These are phyloP conservation scores for Enteromius thamalakanensis DNA, from an alignment of 2,797 vertebrate species.

Conservation along the genomic window DNA sequence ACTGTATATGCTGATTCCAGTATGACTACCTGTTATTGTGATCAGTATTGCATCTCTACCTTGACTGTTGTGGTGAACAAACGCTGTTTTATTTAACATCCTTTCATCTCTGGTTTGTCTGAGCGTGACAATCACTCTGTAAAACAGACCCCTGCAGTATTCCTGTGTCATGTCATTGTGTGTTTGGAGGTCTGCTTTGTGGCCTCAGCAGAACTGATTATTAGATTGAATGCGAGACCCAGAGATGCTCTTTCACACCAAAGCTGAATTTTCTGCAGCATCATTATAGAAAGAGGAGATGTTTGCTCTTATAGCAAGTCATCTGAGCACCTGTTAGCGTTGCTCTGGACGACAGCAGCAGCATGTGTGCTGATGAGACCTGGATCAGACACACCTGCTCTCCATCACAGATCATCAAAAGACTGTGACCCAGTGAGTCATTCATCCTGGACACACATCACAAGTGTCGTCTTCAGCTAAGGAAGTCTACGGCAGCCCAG, in stretches of 20 bases:
- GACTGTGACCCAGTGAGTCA: not conserved
- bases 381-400: constrained; percentile 10
- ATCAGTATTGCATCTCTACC: too few species aligned
- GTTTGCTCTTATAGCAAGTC: not conserved
- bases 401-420: constrained; percentile 16
- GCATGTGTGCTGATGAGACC: not conserved
- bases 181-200: not conserved
- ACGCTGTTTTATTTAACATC: too few species aligned
- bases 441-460: not conserved
- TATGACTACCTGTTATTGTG: too few species aligned
- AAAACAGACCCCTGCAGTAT: not conserved
- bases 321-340: constrained; percentile 15
- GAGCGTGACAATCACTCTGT: not conserved
- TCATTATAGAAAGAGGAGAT: constrained; percentile 4
- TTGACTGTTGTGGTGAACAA: too few species aligned
- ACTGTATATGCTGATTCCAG: too few species aligned
- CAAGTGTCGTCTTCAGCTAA: not conserved
- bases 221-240: not conserved
- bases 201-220: not conserved
- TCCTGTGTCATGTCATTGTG: not conserved
- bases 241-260: not conserved
- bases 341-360: constrained; percentile 2
- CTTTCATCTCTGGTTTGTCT: too few species aligned
- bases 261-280: not conserved
- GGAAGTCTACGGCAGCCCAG: not conserved